Evolutionary conservation across 2,113 vertebrate species (phyloP).

Genomic region (Odontesthes bonariensis): DNA sequence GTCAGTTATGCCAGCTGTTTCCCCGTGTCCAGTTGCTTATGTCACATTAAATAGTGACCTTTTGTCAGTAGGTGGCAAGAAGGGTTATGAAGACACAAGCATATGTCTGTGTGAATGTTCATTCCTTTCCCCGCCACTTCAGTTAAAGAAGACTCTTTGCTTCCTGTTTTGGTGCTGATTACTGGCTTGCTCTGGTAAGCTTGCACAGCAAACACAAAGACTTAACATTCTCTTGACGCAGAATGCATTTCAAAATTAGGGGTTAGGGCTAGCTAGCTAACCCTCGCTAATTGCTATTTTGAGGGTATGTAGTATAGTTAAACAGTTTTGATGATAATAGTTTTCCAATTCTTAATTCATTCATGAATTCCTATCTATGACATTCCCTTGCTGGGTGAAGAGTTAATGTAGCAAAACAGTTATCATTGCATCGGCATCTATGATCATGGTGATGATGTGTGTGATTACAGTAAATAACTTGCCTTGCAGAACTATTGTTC

Average conservation of each 20-base stretch:
- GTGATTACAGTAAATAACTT: background rate
- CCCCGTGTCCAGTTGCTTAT: background rate
- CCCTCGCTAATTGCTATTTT: no score
- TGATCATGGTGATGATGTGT: background rate
- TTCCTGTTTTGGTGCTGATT: background rate
- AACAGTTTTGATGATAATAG: no score
- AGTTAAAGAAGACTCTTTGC: background rate
- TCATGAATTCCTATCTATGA: background rate
- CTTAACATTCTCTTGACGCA: background rate
- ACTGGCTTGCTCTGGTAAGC: background rate
- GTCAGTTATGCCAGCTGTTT: background rate
- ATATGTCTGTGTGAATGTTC: no score
- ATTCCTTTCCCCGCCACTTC: background rate
- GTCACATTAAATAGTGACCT: background rate
- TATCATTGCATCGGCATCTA: background rate
- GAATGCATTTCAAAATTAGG: background rate
- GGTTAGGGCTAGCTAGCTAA: no score
- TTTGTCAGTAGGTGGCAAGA: background rate
- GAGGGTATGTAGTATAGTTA: no score
- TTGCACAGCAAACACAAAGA: background rate
- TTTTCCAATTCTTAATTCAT: background rate
- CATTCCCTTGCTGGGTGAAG: no score
- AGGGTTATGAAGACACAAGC: background rate
- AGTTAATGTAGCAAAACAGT: background rate
- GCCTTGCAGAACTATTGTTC: background rate